A percentile compares a stretch with the other conserved stretches of the same genome.
phyloP scores from a whole-genome alignment of 2,888 invertebrate species.

The Phalera bucephala region DNA sequence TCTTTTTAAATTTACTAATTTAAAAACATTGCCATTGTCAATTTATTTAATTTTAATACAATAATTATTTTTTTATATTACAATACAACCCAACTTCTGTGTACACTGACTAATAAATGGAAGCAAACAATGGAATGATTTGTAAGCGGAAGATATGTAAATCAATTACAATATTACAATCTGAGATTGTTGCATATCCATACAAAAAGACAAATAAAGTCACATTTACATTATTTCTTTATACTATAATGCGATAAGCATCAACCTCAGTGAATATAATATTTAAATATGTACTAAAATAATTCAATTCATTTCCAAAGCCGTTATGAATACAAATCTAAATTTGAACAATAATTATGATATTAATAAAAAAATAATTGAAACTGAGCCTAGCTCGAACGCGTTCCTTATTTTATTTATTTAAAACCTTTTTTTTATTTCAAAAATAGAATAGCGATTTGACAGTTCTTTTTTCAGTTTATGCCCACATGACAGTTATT shows the following conservation, averaged over 20 bases:
- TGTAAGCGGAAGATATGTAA: conserved; percentile 50
- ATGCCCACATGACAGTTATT: too few species aligned
- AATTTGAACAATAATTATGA: too few species aligned
- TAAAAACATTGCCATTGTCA: too few species aligned
- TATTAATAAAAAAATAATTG: too few species aligned
- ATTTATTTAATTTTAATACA: neutral
- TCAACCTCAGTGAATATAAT: conserved; percentile 42
- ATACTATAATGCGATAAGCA: conserved; percentile 26
- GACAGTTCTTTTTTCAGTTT: too few species aligned
- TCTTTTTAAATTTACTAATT: too few species aligned
- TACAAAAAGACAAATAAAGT: conserved; percentile 26
- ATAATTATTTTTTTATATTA: too few species aligned
- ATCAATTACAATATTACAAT: conserved; percentile 39
- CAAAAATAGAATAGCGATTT: too few species aligned
- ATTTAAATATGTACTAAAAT: conserved; percentile 21
- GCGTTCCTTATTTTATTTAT: too few species aligned
- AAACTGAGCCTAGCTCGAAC: too few species aligned
- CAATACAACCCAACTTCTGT: conserved; percentile 16
- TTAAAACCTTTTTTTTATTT: too few species aligned
- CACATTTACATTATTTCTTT: conserved; percentile 26
- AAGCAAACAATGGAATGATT: conserved; percentile 75
- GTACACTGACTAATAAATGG: conserved; percentile 36
- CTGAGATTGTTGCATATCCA: conserved; percentile 57
- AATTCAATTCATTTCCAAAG: conserved; percentile 30
- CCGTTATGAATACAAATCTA: conserved; percentile 9